Evolutionary conservation across 2,888 invertebrate species (phyloP), one percentile per base, ranked within the genome.

Genomic region (Nomada hirtipes): DNA sequence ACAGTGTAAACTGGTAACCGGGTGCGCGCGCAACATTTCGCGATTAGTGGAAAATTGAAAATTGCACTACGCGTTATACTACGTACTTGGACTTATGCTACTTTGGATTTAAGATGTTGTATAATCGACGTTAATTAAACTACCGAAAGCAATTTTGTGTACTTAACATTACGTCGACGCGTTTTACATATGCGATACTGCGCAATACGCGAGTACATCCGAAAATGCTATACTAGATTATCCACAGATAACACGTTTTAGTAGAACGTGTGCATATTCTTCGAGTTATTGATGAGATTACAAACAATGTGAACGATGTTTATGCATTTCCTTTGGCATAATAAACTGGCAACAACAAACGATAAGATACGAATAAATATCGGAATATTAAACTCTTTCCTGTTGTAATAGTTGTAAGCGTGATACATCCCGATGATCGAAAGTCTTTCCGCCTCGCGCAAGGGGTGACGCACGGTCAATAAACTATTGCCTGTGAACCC

Each of bases 21-120:
- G 42, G 26, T 76, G 82, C 82, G 82, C 82, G 82, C 82, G 82
- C 82, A 75, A 13, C 70, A 4, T 57, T 57, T 23, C 42, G 44
- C 52, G 52, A 26, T 57, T 61, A 2, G 15, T 50, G 29, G 60
- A 70, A 67, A 71, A 80, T 60, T 81, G 64, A 42, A 82, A 65
- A 76, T 20, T 26, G 2, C 23, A 26, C 29, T 36, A 44, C 7
- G 15, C 1, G 44, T 23, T 13, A 20, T 23, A 44, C 57, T 36
- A 36, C 26, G 26, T 26, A 26, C 36, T 36, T 36, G 52, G 50
- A 65, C 53, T 64, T 44, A 52, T 20, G 36, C 47, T 44, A 53
- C 29, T 23, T 4, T 18, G 15, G 13, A 59, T 64, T 29, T 23
- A 29, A 36, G 15, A 20, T 0, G 4, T 57, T 23, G 36, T 11